These are phyloP conservation scores for Oscheius myriophilus DNA, from an alignment of 2,888 invertebrate species.

Conservation along the genomic window DNA sequence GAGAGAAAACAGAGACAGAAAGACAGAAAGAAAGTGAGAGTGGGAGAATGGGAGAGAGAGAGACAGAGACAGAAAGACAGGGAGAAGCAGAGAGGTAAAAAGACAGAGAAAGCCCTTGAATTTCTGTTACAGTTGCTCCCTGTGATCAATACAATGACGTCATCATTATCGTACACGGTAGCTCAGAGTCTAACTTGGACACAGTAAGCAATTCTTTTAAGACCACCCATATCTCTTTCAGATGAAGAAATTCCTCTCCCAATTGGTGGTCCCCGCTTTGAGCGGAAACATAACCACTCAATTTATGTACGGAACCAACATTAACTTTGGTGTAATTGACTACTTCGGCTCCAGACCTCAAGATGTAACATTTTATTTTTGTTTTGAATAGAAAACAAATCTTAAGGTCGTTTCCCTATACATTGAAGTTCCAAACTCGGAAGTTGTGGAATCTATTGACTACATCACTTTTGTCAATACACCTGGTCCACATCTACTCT, in stretches of 20 bases:
- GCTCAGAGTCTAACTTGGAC: slow-evolving; percentile 35
- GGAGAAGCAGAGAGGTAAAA: no score
- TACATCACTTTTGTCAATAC: no score
- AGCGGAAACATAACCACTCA: background rate
- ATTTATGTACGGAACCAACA: background rate
- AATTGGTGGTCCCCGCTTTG: slow-evolving; percentile 16
- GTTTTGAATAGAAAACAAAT: no score
- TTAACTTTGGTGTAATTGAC: slow-evolving; percentile 21
- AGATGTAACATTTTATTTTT: no score
- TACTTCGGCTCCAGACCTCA: slow-evolving; percentile 20
- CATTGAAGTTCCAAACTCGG: no score
- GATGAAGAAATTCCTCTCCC: slow-evolving; percentile 21
- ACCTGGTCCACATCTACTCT: no score
- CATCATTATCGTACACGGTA: slow-evolving; percentile 40
- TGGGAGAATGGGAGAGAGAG: no score
- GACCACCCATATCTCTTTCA: background rate
- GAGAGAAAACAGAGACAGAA: no score
- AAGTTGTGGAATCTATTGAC: no score
- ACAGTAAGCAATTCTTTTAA: slow-evolving; percentile 6
- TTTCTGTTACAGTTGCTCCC: slow-evolving; percentile 7
- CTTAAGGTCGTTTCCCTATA: no score
- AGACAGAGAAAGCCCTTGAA: background rate
- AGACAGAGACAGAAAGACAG: no score
- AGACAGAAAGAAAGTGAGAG: background rate
- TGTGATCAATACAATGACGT: slow-evolving; percentile 44